Evolutionary conservation across 2,797 vertebrate genomes (phyloP), one percentile per base, ranked within the genome.

Genomic region (Hozukius guyotensis): DNA sequence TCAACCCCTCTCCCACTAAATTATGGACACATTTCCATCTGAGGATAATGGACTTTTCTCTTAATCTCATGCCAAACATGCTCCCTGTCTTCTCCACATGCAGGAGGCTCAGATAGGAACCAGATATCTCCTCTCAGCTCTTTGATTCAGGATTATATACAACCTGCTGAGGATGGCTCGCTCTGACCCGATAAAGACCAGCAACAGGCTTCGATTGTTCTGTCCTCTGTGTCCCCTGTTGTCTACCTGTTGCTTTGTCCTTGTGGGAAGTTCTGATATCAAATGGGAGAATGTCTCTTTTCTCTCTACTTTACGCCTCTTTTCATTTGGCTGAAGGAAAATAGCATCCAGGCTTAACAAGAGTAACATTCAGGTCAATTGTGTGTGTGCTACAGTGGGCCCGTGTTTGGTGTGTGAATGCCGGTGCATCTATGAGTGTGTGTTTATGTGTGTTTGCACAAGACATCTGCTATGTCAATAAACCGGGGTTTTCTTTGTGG

Each of bases 401-500:
- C 13, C 82, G 76, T 75, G 83, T 75, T 62, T 52, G 24, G 53
- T 62, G 57, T 80, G 80, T 24, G 82, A 73, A 68, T 65, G 76
- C 49, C 56, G 22, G 72, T 53, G 22, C 60, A 72, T 82, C 53
- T 65, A 16, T 63, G 72, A 72, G 69, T 81, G 60, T 13, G 7
- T 85, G 77, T 86, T 70, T 84, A 34, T 86, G 83, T 89, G 89
- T 88, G 79, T 92, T 87, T 92, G 87, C 78, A 75, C 62, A 77
- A 70, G 87, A 92, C 91, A 90, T 93, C 87, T 93, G 93, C 77
- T 90, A 68, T 82, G 90, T 93, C 89, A 92, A 88, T 91, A 88
- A 87, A 77, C 76, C 8, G 4, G 62, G n/a, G 67, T 93, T 93
- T 88, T 90, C 83, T 87, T 68, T 81, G 89, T 82, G 92, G 90